These are phyloP conservation scores for Thera britannica DNA, from an alignment of 2,888 invertebrate genomes.

Conservation along the genomic window DNA sequence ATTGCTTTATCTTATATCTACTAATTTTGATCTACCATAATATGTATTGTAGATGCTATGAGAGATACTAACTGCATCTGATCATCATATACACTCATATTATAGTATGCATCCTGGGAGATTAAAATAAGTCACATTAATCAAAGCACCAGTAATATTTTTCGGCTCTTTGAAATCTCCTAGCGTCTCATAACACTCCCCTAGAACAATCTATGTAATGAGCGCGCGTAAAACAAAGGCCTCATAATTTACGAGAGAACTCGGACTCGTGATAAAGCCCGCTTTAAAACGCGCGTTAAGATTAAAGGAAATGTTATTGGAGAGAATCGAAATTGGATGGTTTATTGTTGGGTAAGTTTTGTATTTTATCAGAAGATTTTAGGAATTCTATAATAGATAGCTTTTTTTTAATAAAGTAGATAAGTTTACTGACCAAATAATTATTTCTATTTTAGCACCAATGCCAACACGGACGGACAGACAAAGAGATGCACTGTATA, in stretches of 20 bases:
- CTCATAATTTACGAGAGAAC: slow-evolving; percentile 71
- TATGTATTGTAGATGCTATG: no score
- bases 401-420: no score
- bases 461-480: no score
- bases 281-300: slow-evolving; percentile 68
- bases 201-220: slow-evolving; percentile 76
- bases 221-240: slow-evolving; percentile 76
- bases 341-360: slow-evolving; percentile 36
- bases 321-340: slow-evolving; percentile 43
- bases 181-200: slow-evolving; percentile 64
- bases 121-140: slow-evolving; percentile 10
- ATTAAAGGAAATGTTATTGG: slow-evolving; percentile 63
- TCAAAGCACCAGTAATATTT: slow-evolving; percentile 20
- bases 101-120: not conserved
- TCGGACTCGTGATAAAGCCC: slow-evolving; percentile 67
- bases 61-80: no score
- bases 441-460: no score
- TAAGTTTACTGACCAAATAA: no score
- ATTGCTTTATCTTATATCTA: no score
- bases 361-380: slow-evolving; percentile 1
- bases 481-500: no score
- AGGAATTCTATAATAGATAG: not conserved
- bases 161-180: slow-evolving; percentile 36
- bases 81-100: no score
- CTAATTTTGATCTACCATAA: no score